A percentile compares a stretch with the other conserved stretches of the same genome.
phyloP scores from a whole-genome alignment of 1,140 invertebrate species.

The Agraylea sexmaculata region DNA sequence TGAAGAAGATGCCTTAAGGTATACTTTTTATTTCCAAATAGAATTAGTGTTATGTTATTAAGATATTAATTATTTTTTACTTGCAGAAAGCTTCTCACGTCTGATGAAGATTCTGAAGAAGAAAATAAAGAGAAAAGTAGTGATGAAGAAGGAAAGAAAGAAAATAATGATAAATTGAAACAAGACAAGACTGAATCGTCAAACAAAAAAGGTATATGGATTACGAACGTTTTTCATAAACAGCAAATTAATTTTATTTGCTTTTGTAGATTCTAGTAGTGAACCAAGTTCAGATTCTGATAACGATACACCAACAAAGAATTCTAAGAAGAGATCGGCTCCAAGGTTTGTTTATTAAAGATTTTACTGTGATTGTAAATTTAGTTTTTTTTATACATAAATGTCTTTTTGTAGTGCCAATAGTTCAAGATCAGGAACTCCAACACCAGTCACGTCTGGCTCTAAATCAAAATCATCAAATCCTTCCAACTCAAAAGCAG shows the following conservation, averaged over 20 bases:
- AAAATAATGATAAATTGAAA: slow-evolving; percentile 48
- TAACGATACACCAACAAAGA: slow-evolving; percentile 40
- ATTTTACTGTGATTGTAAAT: too few relatives aligned
- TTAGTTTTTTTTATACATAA: slow-evolving; percentile 6
- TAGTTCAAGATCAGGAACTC: slow-evolving; percentile 54
- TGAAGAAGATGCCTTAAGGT: slow-evolving; percentile 75
- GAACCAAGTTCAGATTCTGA: slow-evolving; percentile 67
- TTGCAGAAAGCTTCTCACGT: slow-evolving; percentile 65
- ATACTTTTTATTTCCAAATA: not conserved
- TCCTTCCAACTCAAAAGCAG: slow-evolving; percentile 13
- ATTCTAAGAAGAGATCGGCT: slow-evolving; percentile 10
- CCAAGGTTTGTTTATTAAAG: too few relatives aligned
- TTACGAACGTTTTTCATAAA: not conserved
- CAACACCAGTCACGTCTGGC: slow-evolving; percentile 31
- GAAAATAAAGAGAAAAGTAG: slow-evolving; percentile 53
- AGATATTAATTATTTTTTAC: not conserved
- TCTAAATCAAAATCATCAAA: too few relatives aligned
- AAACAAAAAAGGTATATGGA: slow-evolving; percentile 39
- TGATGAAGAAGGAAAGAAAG: slow-evolving; percentile 44
- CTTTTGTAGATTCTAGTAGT: slow-evolving; percentile 47
- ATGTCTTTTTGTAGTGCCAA: slow-evolving; percentile 29
- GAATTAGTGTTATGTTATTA: not conserved
- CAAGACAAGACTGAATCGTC: slow-evolving; percentile 51
- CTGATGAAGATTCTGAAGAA: slow-evolving; percentile 81
- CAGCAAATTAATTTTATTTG: slow-evolving; percentile 4